Evolutionary conservation across 2,797 vertebrate species (phyloP), one percentile per base, ranked within the genome.

Genomic region (Allobates femoralis): DNA sequence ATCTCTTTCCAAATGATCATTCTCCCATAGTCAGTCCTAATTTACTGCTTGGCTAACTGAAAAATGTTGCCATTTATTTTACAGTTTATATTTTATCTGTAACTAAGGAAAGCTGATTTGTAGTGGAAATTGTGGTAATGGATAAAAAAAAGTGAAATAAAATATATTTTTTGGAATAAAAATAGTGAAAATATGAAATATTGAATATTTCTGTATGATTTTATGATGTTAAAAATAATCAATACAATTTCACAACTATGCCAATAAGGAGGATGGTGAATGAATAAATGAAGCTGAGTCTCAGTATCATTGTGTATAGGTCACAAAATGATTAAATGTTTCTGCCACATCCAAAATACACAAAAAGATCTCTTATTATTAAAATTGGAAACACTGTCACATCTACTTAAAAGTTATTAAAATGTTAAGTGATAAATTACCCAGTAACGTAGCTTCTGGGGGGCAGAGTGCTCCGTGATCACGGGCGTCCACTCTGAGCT

Each of bases 31-130:
- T 85, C 30, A 73, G 71, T 55, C 51, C 56, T 46, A 58, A 66
- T 69, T 85, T 85, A 79, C 62, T 81, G 64, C 64, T 55, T 81
- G 28, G 32, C 7, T 69, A 67, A 81, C 67, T 66, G 66, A 81
- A 69, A 74, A 69, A 69, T 53, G 19, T 69, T 37, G 8, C 34
- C 32, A 37, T 69, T 69, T 37, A 37, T 69, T 69, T 66, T 21
- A 21, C 60, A 34, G 15, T 67, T 81, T 32, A 81, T 28, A 30
- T 67, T 34, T 78, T 78, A 56, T 56, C 34, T 41, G 15, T 37
- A 41, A 14, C 21, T 21, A 4, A 23, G 19, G 32, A 37, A 37
- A 37, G 32, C 8, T 0, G 3, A 37, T 69, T 10, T 37, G 7
- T 37, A 37, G 23, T 10, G 21, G 30, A 67, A 34, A 34, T 5